Base-by-base conservation (phyloP, 2,113 vertebrate species). In the Xenopus borealis region DNA sequence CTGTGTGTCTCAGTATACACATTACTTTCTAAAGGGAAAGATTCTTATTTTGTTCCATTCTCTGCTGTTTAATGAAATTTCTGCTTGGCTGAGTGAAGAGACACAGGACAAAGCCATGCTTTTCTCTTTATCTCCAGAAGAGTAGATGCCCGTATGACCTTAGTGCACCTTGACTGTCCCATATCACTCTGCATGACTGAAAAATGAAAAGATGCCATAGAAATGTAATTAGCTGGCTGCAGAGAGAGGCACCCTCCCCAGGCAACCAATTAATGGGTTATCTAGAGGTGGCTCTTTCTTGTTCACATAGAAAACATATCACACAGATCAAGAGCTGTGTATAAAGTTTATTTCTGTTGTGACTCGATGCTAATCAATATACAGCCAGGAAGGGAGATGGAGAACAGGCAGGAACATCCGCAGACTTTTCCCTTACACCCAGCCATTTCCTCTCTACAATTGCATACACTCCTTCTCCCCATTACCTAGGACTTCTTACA, bases 1-100 rank as follows among this genome's bases (percentile, higher is more conserved):
- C 30, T 50, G 66, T 75, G 66, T 69, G 66, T 69, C n/a, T n/a
- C 66, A 69, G 20, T 75, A 69, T 69, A 75, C 73, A 75, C 58
- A 75, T 69, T 58, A 75, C 52, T 75, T 59, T 50, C 58, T 69
- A 66, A 69, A 59, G 68, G n/a, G 46, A 66, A 75, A 62, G 73
- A 75, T 69, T 75, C 61, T 27, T 75, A 58, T 69, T 62, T 69
- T 75, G 46, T 81, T 80, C 77, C 72, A 84, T 80, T 81, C 80
- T 83, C 69, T 74, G 0, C 46, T 66, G 67, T 79, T 62, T 88
- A 84, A 88, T 86, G 83, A 86, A 80, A 80, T 88, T 89, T 88
- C 80, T 86, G 82, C 83, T 88, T 87, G 86, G 76, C 79, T 83
- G 82, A 67, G 59, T 81, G 81, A 72, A 62, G 78, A 82, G 73